Base-by-base conservation (phyloP, 2,888 invertebrate species). In the Harmothoe impar region DNA sequence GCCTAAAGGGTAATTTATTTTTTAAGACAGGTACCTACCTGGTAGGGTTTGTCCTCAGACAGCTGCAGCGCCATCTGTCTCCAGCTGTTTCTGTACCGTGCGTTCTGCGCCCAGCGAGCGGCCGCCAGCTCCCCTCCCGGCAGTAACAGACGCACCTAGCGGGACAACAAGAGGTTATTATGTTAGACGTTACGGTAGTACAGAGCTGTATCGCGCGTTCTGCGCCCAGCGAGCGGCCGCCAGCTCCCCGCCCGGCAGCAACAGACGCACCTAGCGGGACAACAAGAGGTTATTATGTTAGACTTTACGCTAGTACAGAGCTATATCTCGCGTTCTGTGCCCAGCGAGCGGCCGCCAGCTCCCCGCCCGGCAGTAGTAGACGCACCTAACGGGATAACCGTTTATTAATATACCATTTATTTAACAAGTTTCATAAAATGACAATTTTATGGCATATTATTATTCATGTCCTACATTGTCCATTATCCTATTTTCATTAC, bases 51-150 rank as follows among this genome's bases (percentile, higher is more conserved):
- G 31, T 89, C 89, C 68, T 89, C 62, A 10, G 68, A 20, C 20
- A 92, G 25, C 23, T 43, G 20, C 52, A 92, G 35, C 81, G 43
- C 56, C 20, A 90, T 92, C 62, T 91, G 62, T 29, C 89, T 35
- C 92, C 92, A 92, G 5, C 78, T 68, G 86, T 90, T 89, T 33
- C 91, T 52, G 23, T 86, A 31, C 29, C 85, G 89, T 23, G 91
- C 92, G 33, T 68, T 51, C 89, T 91, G 89, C 35, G 81, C 90
- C 92, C 92, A 92, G n/a, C 89, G 51, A 23, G 90, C 92, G 25
- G 35, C 90, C 29, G 86, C n/a, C 35, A 92, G 81, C n/a, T 25
- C 23, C n/a, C 90, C 89, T n/a, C 92, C 92, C n/a, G 91, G 52
- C 20, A n/a, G 52, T 68, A 91, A 90, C 51, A 89, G 89, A 5